These are phyloP conservation scores for Rhynchonema sp. DNA, from an alignment of 2,888 invertebrate genomes.

Conservation along the genomic window DNA sequence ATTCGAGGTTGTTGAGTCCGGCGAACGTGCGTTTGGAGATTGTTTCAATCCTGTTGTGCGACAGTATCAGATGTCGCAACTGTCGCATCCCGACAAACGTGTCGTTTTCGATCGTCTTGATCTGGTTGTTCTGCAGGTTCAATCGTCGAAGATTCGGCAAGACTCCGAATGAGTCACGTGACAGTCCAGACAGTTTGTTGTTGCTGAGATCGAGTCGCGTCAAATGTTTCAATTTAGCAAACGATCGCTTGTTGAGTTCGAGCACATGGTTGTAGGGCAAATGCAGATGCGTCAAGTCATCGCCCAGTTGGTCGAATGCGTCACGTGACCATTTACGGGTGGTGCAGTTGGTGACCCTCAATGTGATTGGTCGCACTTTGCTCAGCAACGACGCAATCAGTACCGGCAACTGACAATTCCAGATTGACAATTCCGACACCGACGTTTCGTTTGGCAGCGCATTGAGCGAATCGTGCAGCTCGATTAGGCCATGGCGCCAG, in stretches of 20 bases:
- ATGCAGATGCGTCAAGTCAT: slow-evolving; percentile 10
- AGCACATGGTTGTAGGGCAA: slow-evolving; percentile 16
- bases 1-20: slow-evolving; percentile 21
- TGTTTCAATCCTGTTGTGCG: slow-evolving; percentile 27
- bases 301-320: slow-evolving; percentile 12
- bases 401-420: slow-evolving; percentile 6
- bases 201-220: slow-evolving; percentile 13
- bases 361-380: slow-evolving; percentile 2
- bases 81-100: slow-evolving; percentile 16
- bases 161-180: not conserved
- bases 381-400: slow-evolving; percentile 1
- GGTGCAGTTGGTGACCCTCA: slow-evolving; percentile 4
- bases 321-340: slow-evolving; percentile 8
- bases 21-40: slow-evolving; percentile 23
- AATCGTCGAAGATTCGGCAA: slow-evolving; percentile 15
- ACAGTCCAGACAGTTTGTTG: slow-evolving; percentile 11
- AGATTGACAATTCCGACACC: slow-evolving; percentile 8
- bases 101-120: slow-evolving; percentile 24
- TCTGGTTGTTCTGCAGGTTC: slow-evolving; percentile 25
- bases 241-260: not conserved
- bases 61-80: slow-evolving; percentile 26
- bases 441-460: slow-evolving; percentile 1
- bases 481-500: slow-evolving; percentile 2
- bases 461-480: slow-evolving; percentile 3
- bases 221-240: slow-evolving; percentile 7